Evolutionary conservation across 2,888 invertebrate genomes (phyloP).

Genomic region (Falcaria lacertinaria): DNA sequence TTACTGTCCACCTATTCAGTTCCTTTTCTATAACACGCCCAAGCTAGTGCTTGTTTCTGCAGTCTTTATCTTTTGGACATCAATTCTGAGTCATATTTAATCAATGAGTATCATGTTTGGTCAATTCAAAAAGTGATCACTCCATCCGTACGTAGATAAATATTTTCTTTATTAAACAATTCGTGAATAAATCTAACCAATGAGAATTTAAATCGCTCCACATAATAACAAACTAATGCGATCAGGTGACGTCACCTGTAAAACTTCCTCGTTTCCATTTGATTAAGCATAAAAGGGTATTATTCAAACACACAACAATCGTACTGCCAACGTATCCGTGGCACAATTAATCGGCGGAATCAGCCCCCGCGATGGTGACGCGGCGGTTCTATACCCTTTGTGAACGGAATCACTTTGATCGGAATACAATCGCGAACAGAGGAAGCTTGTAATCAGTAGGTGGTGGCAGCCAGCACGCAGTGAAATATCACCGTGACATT

Average conservation of each 20-base stretch:
- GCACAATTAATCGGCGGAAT: conserved; percentile 57
- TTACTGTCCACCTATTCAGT: too few species aligned
- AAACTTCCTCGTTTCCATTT: conserved; percentile 14
- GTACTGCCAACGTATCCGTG: conserved; percentile 24
- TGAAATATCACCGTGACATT: conserved; percentile 30
- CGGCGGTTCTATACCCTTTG: conserved; percentile 66
- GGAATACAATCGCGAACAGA: conserved; percentile 48
- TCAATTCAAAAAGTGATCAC: background rate
- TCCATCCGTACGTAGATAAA: too few species aligned
- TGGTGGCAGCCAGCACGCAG: conserved; percentile 41
- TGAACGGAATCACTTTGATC: conserved; percentile 67
- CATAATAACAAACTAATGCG: background rate
- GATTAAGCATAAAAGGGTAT: conserved; percentile 21
- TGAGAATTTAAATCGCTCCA: background rate
- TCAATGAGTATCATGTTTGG: too few species aligned
- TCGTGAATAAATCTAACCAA: too few species aligned
- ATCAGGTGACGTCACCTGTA: background rate
- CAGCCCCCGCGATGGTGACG: conserved; percentile 45
- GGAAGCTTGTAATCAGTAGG: conserved; percentile 58
- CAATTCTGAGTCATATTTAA: background rate
- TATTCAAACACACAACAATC: conserved; percentile 32
- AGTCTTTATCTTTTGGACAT: too few species aligned
- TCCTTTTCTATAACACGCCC: background rate
- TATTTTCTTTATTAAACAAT: too few species aligned
- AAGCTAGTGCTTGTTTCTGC: too few species aligned